These are phyloP conservation scores for Drosophila truncata DNA, from an alignment of 1,140 invertebrate species.

Conservation along the genomic window DNA sequence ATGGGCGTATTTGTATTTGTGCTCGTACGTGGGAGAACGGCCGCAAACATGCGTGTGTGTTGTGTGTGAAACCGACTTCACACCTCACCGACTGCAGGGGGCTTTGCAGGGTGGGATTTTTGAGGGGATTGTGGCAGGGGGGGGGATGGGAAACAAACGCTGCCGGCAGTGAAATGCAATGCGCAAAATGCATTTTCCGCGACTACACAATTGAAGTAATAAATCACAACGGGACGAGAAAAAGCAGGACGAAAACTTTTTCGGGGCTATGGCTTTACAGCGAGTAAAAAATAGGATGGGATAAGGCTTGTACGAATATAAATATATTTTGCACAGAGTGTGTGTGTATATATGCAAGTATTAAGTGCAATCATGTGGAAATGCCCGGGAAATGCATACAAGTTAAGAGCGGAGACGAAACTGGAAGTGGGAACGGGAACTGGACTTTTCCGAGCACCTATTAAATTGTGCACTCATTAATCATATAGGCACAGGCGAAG, in stretches of 20 bases:
- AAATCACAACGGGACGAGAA: constrained; percentile 56
- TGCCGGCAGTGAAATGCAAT: constrained; percentile 79
- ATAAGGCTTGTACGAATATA: constrained; percentile 50
- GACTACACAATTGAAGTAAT: constrained; percentile 83
- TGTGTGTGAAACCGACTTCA: constrained; percentile 69
- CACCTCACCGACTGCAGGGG: constrained; percentile 56
- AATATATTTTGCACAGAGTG: constrained; percentile 7
- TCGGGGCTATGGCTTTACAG: constrained; percentile 30
- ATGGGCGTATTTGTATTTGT: constrained; percentile 23
- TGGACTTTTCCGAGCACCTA: constrained; percentile 67
- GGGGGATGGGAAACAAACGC: constrained; percentile 64
- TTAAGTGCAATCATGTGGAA: constrained; percentile 82
- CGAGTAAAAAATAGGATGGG: constrained; percentile 40
- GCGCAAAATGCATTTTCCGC: constrained; percentile 82
- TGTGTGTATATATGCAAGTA: constrained; percentile 50
- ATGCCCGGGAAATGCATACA: constrained; percentile 67
- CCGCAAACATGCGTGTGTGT: constrained; percentile 66
- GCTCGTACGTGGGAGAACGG: constrained; percentile 13
- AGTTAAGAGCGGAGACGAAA: constrained; percentile 25
- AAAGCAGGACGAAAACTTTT: constrained; percentile 36
- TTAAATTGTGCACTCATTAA: constrained; percentile 82
- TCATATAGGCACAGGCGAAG: constrained; percentile 51
- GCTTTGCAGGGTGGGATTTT: not conserved
- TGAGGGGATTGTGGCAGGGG: not conserved
- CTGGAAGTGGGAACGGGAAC: constrained; percentile 14